Percentiles rank a stretch among this genome's conserved stretches.
phyloP scores from a whole-genome alignment of 1,140 invertebrate species.

The Drosophila obscura region DNA sequence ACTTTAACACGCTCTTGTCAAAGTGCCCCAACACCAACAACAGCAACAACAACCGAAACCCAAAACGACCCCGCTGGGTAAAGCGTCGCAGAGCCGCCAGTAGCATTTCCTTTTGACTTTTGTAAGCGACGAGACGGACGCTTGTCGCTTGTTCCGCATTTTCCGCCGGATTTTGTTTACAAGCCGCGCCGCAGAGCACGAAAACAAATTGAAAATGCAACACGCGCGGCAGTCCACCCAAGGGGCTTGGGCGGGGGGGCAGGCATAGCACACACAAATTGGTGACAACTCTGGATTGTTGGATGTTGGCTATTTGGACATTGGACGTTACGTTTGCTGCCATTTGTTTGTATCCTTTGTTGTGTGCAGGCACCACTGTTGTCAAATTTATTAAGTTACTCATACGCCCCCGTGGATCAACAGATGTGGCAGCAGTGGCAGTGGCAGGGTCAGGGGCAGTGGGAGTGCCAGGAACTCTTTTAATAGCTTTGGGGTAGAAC shows the following conservation, averaged over 20 bases:
- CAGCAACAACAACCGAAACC: no score
- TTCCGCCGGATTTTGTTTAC: conserved; percentile 82
- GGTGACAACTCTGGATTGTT: conserved; percentile 52
- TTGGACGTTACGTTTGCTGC: conserved; percentile 26
- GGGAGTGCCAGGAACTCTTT: neutral
- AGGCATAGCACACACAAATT: conserved; percentile 26
- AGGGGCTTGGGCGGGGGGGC: no score
- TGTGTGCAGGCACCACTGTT: conserved; percentile 51
- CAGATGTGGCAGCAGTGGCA: no score
- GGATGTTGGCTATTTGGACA: no score
- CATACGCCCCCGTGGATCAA: conserved; percentile 55
- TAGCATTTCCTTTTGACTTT: conserved; percentile 72
- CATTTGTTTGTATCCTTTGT: conserved; percentile 69
- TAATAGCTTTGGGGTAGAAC: no score
- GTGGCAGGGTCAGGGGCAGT: no score
- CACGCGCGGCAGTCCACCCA: conserved; percentile 3
- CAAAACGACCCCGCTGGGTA: conserved; percentile 28
- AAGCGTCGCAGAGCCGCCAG: neutral
- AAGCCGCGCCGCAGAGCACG: conserved; percentile 69
- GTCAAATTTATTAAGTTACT: conserved; percentile 83
- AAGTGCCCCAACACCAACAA: conserved; percentile 36
- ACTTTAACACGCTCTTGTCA: conserved; percentile 72
- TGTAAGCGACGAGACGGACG: conserved; percentile 41
- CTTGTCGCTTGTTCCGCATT: conserved; percentile 63
- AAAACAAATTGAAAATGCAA: conserved; percentile 79